phyloP scores from a whole-genome alignment of 2,797 vertebrate species.

The Platyrinchus mystaceus region DNA sequence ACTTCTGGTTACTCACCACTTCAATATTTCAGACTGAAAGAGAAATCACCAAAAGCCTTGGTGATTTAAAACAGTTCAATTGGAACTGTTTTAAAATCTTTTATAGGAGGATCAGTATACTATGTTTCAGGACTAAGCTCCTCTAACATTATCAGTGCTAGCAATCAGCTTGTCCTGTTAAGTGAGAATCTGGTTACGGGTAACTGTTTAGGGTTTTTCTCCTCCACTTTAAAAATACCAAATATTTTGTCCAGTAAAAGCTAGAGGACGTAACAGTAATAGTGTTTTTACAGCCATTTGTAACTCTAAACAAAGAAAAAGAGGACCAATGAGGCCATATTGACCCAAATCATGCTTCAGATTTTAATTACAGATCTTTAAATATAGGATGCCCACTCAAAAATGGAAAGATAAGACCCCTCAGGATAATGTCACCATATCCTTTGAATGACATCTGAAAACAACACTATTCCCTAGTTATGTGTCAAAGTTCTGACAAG shows the following conservation, averaged over 20 bases:
- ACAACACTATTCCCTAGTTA: neutral
- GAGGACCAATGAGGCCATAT: neutral
- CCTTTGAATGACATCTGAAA: conserved; percentile 42
- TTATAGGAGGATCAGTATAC: neutral
- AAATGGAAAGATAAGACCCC: neutral
- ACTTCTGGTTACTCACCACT: neutral
- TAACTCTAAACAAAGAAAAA: conserved; percentile 39
- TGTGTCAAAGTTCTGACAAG: neutral
- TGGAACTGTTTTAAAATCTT: neutral
- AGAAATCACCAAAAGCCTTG: conserved; percentile 35
- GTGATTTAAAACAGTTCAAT: neutral
- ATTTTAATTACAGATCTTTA: neutral
- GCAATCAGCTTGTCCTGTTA: neutral
- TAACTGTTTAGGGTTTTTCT: accelerated
- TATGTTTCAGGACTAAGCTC: conserved; percentile 6
- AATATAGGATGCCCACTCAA: neutral
- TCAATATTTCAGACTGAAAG: neutral
- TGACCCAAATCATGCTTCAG: neutral
- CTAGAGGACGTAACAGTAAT: neutral
- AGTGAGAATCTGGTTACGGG: neutral
- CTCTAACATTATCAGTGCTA: neutral
- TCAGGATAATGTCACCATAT: neutral
- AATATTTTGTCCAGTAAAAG: neutral
- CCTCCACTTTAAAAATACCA: neutral
- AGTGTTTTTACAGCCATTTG: neutral